Conservation (phyloP, 2,113 vertebrate species). For the Paedocypris sp. region DNA sequence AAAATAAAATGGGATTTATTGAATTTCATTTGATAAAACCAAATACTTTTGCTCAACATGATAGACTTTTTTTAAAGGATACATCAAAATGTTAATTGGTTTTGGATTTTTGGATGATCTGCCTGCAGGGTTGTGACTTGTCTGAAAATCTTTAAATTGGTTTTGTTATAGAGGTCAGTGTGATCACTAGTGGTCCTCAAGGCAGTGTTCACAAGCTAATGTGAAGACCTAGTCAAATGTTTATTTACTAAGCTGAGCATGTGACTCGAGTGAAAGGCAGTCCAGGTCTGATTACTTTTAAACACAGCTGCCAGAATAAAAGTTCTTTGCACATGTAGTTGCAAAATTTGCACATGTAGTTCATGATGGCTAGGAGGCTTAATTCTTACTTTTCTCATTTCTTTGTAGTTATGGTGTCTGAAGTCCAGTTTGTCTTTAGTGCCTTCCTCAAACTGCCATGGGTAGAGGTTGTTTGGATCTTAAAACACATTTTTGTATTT, state of each 20-base stretch:
- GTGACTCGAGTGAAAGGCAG: not conserved
- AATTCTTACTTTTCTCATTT: constrained; percentile 80
- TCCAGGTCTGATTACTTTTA: not conserved
- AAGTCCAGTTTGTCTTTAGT: constrained; percentile 76
- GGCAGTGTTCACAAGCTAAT: constrained; percentile 27
- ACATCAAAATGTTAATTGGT: not conserved
- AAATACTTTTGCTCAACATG: not conserved
- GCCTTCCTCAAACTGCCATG: constrained; percentile 58
- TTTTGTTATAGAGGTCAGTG: not conserved
- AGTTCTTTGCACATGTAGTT: too few species aligned
- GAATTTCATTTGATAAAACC: not conserved
- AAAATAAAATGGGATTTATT: not conserved
- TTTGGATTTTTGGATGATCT: not conserved
- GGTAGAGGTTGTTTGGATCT: constrained; percentile 72
- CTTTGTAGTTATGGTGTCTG: constrained; percentile 86
- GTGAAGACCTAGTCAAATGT: constrained; percentile 27
- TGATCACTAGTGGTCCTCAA: constrained; percentile 1
- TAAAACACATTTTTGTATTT: not conserved
- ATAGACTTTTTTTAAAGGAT: not conserved
- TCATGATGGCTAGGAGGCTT: not conserved
- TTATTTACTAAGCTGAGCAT: constrained; percentile 23
- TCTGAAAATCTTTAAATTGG: not conserved
- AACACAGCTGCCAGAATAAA: not conserved
- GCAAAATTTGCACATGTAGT: too few species aligned
- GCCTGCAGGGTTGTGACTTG: not conserved